Percentiles rank a stretch among this genome's conserved stretches.
phyloP scores from a whole-genome alignment of 2,797 vertebrate species.

The Acrossocheilus wenchowensis region DNA sequence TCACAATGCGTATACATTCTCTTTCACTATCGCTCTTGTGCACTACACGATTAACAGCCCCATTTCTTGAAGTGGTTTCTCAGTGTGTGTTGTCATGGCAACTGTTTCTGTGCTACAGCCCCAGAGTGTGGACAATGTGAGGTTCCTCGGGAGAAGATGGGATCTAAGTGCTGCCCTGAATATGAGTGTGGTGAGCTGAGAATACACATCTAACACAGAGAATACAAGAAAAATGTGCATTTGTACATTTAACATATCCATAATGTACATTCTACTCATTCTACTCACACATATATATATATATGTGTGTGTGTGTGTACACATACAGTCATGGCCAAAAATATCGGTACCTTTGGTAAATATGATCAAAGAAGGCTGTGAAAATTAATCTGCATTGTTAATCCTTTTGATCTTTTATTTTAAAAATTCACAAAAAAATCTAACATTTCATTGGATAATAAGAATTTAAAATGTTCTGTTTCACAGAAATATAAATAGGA shows the following conservation, averaged over 20 bases:
- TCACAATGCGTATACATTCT: neutral
- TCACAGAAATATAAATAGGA: no score
- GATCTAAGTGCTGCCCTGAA: constrained; percentile 86
- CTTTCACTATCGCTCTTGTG: constrained; percentile 6
- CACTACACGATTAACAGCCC: constrained; percentile 17
- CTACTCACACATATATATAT: no score
- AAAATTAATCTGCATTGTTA: no score
- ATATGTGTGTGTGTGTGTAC: no score
- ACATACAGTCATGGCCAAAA: no score
- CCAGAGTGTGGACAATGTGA: constrained; percentile 88
- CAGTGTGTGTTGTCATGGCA: constrained; percentile 56
- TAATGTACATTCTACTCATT: neutral
- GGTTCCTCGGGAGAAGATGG: constrained; percentile 79
- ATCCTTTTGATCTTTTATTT: no score
- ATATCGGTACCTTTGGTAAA: no score
- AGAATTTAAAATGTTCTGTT: no score
- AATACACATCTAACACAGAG: neutral
- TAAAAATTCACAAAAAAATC: no score
- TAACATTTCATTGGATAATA: no score
- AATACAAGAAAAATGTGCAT: neutral
- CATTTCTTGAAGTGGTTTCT: constrained; percentile 42
- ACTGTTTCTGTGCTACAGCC: constrained; percentile 71
- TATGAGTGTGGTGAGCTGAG: constrained; percentile 89
- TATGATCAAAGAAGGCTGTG: no score
- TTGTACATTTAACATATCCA: neutral